Conservation (phyloP, 2,797 vertebrate species). For the Benthosema pterotum region DNA sequence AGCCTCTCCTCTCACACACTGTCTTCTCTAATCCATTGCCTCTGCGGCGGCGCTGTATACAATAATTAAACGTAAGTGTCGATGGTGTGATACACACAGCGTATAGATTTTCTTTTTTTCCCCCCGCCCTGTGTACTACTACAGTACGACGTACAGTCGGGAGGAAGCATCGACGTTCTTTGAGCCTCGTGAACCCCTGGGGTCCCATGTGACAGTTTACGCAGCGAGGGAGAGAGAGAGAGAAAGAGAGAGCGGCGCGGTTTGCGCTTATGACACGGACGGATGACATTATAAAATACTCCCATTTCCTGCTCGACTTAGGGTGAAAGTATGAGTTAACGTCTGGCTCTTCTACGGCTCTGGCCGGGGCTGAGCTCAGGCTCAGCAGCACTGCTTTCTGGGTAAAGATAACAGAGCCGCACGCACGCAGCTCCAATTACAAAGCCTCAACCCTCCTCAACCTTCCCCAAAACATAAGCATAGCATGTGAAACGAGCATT, state of each 20-base stretch:
- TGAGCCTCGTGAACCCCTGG: constrained; percentile 55
- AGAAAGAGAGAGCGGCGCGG: constrained; percentile 56
- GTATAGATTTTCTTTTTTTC: constrained; percentile 46
- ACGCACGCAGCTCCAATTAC: constrained; percentile 59
- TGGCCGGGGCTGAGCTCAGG: constrained; percentile 47
- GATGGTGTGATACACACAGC: constrained; percentile 60
- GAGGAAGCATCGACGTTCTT: constrained; percentile 66
- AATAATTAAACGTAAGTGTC: constrained; percentile 78
- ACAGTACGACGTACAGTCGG: background rate
- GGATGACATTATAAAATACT: constrained; percentile 75
- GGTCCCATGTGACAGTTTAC: constrained; percentile 63
- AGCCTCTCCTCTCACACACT: constrained; percentile 75
- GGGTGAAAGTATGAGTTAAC: constrained; percentile 77
- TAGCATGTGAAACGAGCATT: constrained; percentile 46
- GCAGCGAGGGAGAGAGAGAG: too few relatives aligned
- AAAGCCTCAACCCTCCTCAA: constrained; percentile 43
- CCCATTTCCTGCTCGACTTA: constrained; percentile 74
- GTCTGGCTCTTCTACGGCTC: constrained; percentile 58
- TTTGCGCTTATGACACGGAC: constrained; percentile 69
- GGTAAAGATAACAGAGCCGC: constrained; percentile 70
- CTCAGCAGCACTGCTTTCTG: constrained; percentile 34
- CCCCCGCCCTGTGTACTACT: background rate
- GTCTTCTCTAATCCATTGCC: constrained; percentile 73
- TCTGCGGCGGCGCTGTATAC: constrained; percentile 60
- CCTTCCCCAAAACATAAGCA: constrained; percentile 52